A percentile compares a stretch with the other conserved stretches of the same genome.
phyloP scores from a whole-genome alignment of 2,888 invertebrate genomes.

The Cheilosia vulpina region DNA sequence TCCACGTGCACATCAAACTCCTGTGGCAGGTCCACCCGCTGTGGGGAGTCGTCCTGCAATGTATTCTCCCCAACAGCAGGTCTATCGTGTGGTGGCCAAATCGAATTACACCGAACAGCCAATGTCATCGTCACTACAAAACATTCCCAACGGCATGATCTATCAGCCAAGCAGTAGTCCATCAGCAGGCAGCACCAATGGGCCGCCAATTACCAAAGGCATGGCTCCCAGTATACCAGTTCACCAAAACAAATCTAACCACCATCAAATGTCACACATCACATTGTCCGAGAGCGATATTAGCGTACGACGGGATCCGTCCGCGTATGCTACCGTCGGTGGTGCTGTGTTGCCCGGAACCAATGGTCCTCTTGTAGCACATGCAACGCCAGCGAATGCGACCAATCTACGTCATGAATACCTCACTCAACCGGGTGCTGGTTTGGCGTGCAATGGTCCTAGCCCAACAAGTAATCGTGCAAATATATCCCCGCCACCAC shows the following conservation, averaged over 20 bases:
- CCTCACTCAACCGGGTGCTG: conserved; percentile 78
- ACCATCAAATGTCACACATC: conserved; percentile 82
- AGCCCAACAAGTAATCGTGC: conserved; percentile 80
- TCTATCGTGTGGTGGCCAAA: conserved; percentile 82
- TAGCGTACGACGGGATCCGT: conserved; percentile 79
- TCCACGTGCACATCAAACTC: conserved; percentile 80
- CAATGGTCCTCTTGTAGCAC: conserved; percentile 79
- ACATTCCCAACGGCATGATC: conserved; percentile 83
- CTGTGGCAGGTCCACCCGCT: conserved; percentile 46
- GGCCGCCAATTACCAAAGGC: conserved; percentile 75
- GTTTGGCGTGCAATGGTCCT: conserved; percentile 77
- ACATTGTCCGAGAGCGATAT: conserved; percentile 80
- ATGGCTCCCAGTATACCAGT: conserved; percentile 74
- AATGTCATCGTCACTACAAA: conserved; percentile 83
- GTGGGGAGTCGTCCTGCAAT: conserved; percentile 79
- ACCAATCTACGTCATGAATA: conserved; percentile 81
- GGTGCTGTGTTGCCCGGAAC: conserved; percentile 76
- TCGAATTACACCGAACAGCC: conserved; percentile 83
- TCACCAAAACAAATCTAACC: conserved; percentile 78
- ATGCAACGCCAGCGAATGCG: conserved; percentile 81
- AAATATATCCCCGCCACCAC: conserved; percentile 81
- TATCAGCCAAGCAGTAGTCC: conserved; percentile 79
- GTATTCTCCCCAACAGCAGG: conserved; percentile 82
- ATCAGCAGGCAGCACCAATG: conserved; percentile 76
- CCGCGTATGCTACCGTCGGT: conserved; percentile 78